Evolutionary conservation across 1,140 invertebrate genomes (phyloP).

Genomic region (Hermatobates lingyangjiaoensis): DNA sequence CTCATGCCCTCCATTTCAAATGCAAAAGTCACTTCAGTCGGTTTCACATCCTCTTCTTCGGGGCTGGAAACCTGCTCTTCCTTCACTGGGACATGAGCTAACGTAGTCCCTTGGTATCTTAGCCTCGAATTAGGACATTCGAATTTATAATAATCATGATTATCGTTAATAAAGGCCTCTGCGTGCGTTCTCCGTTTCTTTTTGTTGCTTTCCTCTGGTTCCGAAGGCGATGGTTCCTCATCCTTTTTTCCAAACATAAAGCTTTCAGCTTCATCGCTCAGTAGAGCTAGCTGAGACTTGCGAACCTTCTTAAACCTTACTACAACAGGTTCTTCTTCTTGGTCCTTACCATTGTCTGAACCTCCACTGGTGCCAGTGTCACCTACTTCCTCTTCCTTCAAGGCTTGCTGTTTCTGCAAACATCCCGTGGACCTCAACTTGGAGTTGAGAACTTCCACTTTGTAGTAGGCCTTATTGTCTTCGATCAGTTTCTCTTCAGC

Average conservation of each 20-base stretch:
- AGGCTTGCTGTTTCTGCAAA: slow-evolving; percentile 21
- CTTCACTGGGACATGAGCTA: neutral
- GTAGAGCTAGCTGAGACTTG: slow-evolving; percentile 44
- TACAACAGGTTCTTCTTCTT: slow-evolving; percentile 29
- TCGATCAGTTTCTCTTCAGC: slow-evolving; percentile 34
- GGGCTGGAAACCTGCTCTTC: no score
- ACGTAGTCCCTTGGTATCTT: slow-evolving; percentile 15
- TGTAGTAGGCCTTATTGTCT: slow-evolving; percentile 46
- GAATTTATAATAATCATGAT: slow-evolving; percentile 40
- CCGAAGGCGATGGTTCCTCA: neutral
- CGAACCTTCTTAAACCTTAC: slow-evolving; percentile 41
- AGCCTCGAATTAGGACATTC: slow-evolving; percentile 34
- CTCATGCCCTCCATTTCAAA: slow-evolving; percentile 54
- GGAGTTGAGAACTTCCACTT: slow-evolving; percentile 47
- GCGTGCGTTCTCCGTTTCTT: slow-evolving; percentile 28
- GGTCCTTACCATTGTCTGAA: no score
- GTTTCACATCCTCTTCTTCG: no score
- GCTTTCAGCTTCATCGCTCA: slow-evolving; percentile 63
- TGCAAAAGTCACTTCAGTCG: no score
- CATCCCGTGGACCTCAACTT: slow-evolving; percentile 40
- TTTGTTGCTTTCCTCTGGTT: neutral
- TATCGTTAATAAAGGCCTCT: slow-evolving; percentile 36
- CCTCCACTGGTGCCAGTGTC: neutral
- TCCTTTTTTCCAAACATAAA: slow-evolving; percentile 47
- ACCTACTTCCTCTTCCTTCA: slow-evolving; percentile 6